Base-by-base conservation (phyloP, 2,888 invertebrate genomes). In the Amphimallon solstitiale region DNA sequence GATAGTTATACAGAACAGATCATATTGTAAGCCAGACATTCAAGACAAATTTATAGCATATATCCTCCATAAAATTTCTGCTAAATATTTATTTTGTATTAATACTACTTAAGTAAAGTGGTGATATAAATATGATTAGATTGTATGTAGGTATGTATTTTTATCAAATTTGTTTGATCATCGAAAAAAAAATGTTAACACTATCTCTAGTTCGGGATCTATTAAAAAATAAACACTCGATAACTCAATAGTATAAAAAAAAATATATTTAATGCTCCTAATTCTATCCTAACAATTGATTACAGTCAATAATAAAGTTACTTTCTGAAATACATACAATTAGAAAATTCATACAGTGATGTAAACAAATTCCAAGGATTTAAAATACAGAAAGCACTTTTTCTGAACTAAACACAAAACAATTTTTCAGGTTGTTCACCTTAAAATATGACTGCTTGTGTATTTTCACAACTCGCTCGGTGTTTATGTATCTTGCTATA, bases 371-470 rank as follows among this genome's bases (percentile, higher is more conserved):
- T 35, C 35, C 35, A 10, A 51, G 35, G 15, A 51, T 51, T 51
- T 15, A 51, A 51, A 51, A 35, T 35, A 35, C n/a, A 29, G 29
- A 23, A 35, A 23, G 14, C 10, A 7, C 51, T 51, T 35, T 35
- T 51, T 51, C 9, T 15, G 2, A 34, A 10, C 35, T 17, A 51
- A 51, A 51, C 35, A 10, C 17, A 35, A 51, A 35, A 35, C 35
- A 9, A 12, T 15, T 51, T 51, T 51, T 51, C 51, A 35, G 51
- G 51, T 51, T 51, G 17, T 51, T 51, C 51, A 51, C 51, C 51
- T 51, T 51, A 51, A 35, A 51, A 51, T 51, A 51, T 51, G 51
- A 35, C 51, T 12, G 6, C 15, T n/a, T 35, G 12, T 51, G 17
- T 29, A 29, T 17, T 35, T 49, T 12, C 21, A 51, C 15, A 17